A percentile compares a stretch with the other conserved stretches of the same genome.
Evolutionary conservation across 2,888 invertebrate species (phyloP).

Genomic region (Synergus itoensis): DNA sequence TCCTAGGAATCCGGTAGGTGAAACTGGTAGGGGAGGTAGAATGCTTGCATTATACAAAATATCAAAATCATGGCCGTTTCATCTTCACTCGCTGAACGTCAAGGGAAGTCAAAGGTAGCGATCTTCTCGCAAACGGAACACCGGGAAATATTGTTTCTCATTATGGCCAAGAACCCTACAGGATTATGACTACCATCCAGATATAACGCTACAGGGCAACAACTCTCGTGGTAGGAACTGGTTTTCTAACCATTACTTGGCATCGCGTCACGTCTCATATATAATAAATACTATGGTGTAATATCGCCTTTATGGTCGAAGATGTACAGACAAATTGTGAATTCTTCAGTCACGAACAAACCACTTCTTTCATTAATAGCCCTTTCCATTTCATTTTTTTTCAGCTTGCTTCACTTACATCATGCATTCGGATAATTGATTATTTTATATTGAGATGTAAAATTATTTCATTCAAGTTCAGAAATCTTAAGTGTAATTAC

Average conservation of each 20-base stretch:
- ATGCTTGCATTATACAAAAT: not conserved
- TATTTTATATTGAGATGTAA: too few relatives aligned
- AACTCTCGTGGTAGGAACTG: slow-evolving; percentile 53
- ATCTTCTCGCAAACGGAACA: slow-evolving; percentile 45
- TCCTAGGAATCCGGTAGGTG: not conserved
- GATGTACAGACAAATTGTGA: slow-evolving; percentile 54
- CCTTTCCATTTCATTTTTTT: too few relatives aligned
- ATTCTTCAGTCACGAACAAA: slow-evolving; percentile 41
- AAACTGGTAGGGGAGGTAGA: not conserved
- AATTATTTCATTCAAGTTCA: too few relatives aligned
- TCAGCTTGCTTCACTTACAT: not conserved
- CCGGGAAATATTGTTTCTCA: slow-evolving; percentile 57
- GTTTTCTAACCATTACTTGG: slow-evolving; percentile 61
- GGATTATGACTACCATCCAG: slow-evolving; percentile 54
- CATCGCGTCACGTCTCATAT: slow-evolving; percentile 59
- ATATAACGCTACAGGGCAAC: slow-evolving; percentile 50
- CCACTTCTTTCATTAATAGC: not conserved
- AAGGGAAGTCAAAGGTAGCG: slow-evolving; percentile 48
- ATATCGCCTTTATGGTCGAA: slow-evolving; percentile 57
- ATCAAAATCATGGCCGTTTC: slow-evolving; percentile 3
- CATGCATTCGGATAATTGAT: too few relatives aligned
- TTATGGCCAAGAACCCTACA: slow-evolving; percentile 54
- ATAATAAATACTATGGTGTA: slow-evolving; percentile 58
- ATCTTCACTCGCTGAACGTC: slow-evolving; percentile 42
- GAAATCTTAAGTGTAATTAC: too few relatives aligned